Conservation (phyloP, 2,113 vertebrate genomes). For the Hiodon tergisus region DNA sequence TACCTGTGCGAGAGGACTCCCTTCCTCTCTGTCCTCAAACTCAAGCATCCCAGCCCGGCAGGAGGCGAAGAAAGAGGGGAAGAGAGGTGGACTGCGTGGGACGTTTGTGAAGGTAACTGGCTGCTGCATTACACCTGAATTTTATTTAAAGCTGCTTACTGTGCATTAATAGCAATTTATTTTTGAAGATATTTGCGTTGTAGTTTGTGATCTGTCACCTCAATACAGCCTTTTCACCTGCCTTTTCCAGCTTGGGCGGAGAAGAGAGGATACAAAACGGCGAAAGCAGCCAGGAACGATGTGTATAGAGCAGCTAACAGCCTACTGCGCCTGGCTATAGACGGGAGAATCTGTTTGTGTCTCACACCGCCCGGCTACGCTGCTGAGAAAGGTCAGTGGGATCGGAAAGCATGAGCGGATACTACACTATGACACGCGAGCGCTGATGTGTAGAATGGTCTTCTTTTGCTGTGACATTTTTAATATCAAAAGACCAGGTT, state of each 20-base stretch:
- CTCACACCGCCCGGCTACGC: constrained; percentile 74
- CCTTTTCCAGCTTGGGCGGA: constrained; percentile 77
- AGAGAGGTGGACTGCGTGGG: constrained; percentile 79
- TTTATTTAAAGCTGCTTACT: too few species aligned
- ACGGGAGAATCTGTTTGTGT: constrained; percentile 78
- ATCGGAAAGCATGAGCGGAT: constrained; percentile 17
- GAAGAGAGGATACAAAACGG: constrained; percentile 81
- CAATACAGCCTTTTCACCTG: background rate
- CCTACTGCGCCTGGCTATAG: constrained; percentile 74
- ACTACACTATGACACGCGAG: too few species aligned
- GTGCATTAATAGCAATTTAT: too few species aligned
- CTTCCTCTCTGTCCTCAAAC: constrained; percentile 66
- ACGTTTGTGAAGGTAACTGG: constrained; percentile 78
- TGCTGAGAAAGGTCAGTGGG: constrained; percentile 67
- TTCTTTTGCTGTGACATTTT: too few species aligned
- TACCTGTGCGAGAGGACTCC: constrained; percentile 76
- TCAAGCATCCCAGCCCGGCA: constrained; percentile 61
- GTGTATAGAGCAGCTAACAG: constrained; percentile 84
- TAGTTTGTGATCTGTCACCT: background rate
- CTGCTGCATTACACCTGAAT: too few species aligned
- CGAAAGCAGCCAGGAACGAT: constrained; percentile 78
- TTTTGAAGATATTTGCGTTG: too few species aligned
- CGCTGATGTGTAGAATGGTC: too few species aligned
- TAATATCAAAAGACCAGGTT: too few species aligned
- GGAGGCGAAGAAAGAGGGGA: constrained; percentile 29